Evolutionary conservation across 2,113 vertebrate genomes (phyloP).

Genomic region (Vimba vimba): DNA sequence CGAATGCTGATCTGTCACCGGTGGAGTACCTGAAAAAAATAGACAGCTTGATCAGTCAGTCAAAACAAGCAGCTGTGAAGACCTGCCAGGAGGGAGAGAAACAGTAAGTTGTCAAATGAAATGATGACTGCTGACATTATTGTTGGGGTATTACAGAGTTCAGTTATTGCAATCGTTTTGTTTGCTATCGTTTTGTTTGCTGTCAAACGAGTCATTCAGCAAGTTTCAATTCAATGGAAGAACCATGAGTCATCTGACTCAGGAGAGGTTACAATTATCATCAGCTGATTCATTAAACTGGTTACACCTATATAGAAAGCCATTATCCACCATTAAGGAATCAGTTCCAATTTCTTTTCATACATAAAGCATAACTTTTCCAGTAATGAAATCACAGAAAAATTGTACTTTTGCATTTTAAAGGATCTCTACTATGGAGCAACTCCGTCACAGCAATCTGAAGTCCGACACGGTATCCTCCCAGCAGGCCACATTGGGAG

Average conservation of each 20-base stretch:
- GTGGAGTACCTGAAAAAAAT: slow-evolving; percentile 84
- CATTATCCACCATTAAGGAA: background rate
- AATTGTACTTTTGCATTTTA: slow-evolving; percentile 8
- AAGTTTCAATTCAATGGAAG: background rate
- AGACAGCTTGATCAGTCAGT: slow-evolving; percentile 84
- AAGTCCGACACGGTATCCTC: slow-evolving; percentile 39
- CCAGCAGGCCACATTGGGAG: slow-evolving; percentile 72
- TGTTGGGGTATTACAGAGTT: background rate
- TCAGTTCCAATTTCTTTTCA: background rate
- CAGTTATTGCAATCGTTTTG: background rate
- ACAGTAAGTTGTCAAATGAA: slow-evolving; percentile 67
- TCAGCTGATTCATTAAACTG: background rate
- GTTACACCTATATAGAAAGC: background rate
- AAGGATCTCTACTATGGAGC: slow-evolving; percentile 74
- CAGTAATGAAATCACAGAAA: background rate
- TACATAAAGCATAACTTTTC: background rate
- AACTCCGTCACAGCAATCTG: slow-evolving; percentile 45
- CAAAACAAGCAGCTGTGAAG: slow-evolving; percentile 82
- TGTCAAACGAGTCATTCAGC: background rate
- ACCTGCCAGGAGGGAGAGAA: slow-evolving; percentile 70
- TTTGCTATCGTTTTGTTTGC: background rate
- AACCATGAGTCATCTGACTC: background rate
- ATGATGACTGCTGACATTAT: background rate
- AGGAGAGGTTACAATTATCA: background rate
- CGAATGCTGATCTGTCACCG: slow-evolving; percentile 77